Base-by-base conservation (phyloP, 2,797 vertebrate genomes). In the Sternarchorhynchus goeldii region DNA sequence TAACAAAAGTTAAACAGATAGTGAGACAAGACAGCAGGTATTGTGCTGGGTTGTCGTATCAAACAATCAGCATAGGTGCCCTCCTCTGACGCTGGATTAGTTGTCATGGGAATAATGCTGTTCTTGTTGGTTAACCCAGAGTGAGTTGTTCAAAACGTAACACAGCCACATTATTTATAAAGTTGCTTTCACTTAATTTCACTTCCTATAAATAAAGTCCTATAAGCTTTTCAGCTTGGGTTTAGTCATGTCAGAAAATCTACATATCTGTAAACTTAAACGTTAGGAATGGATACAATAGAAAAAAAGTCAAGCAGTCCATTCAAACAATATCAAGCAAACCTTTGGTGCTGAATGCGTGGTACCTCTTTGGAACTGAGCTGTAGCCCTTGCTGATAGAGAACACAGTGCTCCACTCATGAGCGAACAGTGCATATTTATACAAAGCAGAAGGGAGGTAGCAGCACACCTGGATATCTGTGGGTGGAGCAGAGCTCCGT, bases 381-480 rank as follows among this genome's bases (percentile, higher is more conserved):
- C 31, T 68, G 81, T 60, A 62, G 32, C 41, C 32, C 6, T 21
- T 55, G 75, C 39, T 68, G 75, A 72, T 71, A 73, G 59, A 76
- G 58, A 25, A 17, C 78, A 58, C 36, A 79, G 0, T 34, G 59
- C 25, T 25, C 25, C 25, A 25, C 25, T 25, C 25, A 25, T 25
- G 25, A 25, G 25, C 25, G 25, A 25, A 25, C 25, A 25, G 25
- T 25, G 25, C 25, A 25, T 25, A 25, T 25, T 25, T 25, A 25
- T 25, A 83, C 41, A 36, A 21, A 58, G 50, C 68, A 57, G 65
- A 57, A 17, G 0, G 79, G 79, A 32, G 75, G 21, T 32, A 69
- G 29, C 39, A 55, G 73, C 6, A 4, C 29, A 83, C 79, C 81
- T 83, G 79, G 36, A 8, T 29, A 85, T 73, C 79, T 79, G 73